Evolutionary conservation across 2,113 vertebrate genomes (phyloP).

Genomic region (Hippocampus guttulatus): DNA sequence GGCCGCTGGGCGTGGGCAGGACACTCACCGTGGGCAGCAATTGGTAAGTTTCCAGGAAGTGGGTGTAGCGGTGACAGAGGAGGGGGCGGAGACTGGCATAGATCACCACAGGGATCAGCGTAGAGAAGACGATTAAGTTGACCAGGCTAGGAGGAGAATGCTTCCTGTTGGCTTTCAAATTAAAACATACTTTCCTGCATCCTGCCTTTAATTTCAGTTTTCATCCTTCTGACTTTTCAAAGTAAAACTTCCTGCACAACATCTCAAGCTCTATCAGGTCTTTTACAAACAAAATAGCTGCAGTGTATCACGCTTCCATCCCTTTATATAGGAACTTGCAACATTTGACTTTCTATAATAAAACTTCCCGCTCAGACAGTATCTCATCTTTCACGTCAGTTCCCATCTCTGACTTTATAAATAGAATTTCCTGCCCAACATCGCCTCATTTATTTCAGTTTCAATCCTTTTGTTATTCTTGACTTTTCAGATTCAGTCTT

Average conservation of each 20-base stretch:
- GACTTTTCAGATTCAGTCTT: too few relatives aligned
- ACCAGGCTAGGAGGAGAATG: constrained; percentile 63
- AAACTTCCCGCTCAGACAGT: too few relatives aligned
- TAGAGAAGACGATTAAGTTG: constrained; percentile 80
- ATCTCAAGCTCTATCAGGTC: not conserved
- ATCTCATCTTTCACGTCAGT: too few relatives aligned
- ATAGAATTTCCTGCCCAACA: too few relatives aligned
- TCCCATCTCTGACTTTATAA: too few relatives aligned
- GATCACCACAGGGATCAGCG: constrained; percentile 77
- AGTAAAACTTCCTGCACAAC: not conserved
- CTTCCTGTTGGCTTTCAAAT: not conserved
- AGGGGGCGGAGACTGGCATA: constrained; percentile 79
- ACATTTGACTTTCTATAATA: too few relatives aligned
- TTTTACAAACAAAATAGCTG: too few relatives aligned
- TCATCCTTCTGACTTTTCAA: not conserved
- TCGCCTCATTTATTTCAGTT: too few relatives aligned
- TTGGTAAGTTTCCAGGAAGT: constrained; percentile 82
- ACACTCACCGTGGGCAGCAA: constrained; percentile 83
- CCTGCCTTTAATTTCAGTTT: not conserved
- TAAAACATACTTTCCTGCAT: too few relatives aligned
- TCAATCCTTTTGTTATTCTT: too few relatives aligned
- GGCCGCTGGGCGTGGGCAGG: constrained; percentile 61
- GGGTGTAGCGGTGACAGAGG: constrained; percentile 63
- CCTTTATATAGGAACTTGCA: too few relatives aligned
- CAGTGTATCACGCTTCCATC: too few relatives aligned